Evolutionary conservation across 2,797 vertebrate genomes (phyloP).

Genomic region (Ambastaia sidthimunki): DNA sequence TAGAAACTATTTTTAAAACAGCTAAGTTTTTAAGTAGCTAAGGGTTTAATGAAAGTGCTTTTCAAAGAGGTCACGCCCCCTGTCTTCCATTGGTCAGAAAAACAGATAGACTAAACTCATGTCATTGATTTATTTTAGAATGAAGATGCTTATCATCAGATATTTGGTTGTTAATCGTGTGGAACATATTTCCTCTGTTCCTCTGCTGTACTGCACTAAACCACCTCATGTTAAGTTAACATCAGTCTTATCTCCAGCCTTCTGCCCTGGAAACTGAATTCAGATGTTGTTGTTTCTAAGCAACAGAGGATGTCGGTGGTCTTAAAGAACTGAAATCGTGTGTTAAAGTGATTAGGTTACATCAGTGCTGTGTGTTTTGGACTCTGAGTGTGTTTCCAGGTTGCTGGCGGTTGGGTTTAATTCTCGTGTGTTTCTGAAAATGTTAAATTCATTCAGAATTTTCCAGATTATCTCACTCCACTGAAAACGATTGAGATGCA

Average conservation of each 20-base stretch:
- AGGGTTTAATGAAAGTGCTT: too few relatives aligned
- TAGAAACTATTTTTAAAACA: too few relatives aligned
- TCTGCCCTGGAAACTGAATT: background rate
- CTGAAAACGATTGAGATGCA: background rate
- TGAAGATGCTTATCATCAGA: background rate
- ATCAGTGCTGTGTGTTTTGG: slow-evolving; percentile 36
- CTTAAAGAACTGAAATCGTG: slow-evolving; percentile 6
- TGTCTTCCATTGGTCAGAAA: too few relatives aligned
- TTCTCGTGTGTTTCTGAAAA: slow-evolving; percentile 45
- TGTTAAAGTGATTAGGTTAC: slow-evolving; percentile 32
- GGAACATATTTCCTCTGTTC: slow-evolving; percentile 34
- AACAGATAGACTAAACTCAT: background rate
- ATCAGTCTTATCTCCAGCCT: slow-evolving; percentile 12
- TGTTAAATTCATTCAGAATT: slow-evolving; percentile 50
- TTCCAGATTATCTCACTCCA: slow-evolving; percentile 44
- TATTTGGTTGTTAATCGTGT: slow-evolving; percentile 14
- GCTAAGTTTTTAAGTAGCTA: too few relatives aligned
- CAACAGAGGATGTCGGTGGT: slow-evolving; percentile 3
- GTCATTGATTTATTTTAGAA: background rate
- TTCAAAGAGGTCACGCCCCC: too few relatives aligned
- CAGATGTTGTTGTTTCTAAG: background rate
- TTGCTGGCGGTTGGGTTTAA: slow-evolving; percentile 53
- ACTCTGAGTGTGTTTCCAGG: slow-evolving; percentile 27
- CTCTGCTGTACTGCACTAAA: slow-evolving; percentile 26
- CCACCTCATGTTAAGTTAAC: slow-evolving; percentile 22